These are phyloP conservation scores for Parauchenoglanis punctatus DNA, from an alignment of 2,797 vertebrate species.

Conservation along the genomic window DNA sequence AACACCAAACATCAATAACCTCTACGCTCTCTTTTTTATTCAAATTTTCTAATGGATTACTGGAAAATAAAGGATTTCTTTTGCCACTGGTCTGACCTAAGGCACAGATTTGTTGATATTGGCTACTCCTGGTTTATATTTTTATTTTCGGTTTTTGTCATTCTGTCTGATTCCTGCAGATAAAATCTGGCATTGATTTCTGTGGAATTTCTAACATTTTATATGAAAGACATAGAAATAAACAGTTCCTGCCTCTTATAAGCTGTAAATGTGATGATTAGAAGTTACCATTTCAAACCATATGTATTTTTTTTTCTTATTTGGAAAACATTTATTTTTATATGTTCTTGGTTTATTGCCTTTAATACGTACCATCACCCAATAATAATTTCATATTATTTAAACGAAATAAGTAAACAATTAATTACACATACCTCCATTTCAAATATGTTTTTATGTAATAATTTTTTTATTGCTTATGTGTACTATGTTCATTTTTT, in stretches of 20 bases:
- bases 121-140: not conserved
- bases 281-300: constrained; percentile 26
- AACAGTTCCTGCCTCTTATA: not conserved
- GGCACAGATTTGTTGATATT: not conserved
- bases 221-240: not conserved
- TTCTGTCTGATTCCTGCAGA: not conserved
- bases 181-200: not conserved
- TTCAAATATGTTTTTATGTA: not conserved
- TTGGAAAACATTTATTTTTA: constrained; percentile 56
- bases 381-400: constrained; percentile 16
- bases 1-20: not conserved
- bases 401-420: constrained; percentile 21
- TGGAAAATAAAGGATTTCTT: not conserved
- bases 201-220: constrained; percentile 8
- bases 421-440: constrained; percentile 8
- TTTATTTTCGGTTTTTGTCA: not conserved
- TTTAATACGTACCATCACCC: constrained; percentile 31
- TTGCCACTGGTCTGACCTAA: not conserved
- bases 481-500: constrained; percentile 41
- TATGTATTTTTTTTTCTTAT: constrained; percentile 52
- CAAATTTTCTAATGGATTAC: not conserved
- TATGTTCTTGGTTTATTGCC: constrained; percentile 52
- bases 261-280: not conserved
- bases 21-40: not conserved
- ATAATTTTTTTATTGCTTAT: constrained; percentile 13